A percentile compares a stretch with the other conserved stretches of the same genome.
Evolutionary conservation across 2,888 invertebrate species (phyloP).

Genomic region (Xylota segnis): DNA sequence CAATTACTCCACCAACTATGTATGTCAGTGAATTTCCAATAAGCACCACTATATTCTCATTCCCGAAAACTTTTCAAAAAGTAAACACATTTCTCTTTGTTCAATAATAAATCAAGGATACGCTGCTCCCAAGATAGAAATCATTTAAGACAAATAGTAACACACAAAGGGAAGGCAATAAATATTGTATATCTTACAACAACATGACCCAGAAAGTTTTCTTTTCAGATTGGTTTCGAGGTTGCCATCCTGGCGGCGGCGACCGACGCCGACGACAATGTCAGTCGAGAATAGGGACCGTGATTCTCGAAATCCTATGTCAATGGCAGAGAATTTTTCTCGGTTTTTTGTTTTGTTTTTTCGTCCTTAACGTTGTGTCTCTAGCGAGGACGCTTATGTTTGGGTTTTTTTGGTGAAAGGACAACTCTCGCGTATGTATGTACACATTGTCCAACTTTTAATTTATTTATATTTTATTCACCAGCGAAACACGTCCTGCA

Average conservation of each 20-base stretch:
- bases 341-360: neutral
- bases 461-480: slow-evolving; percentile 47
- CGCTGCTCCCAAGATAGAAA: slow-evolving; percentile 17
- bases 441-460: slow-evolving; percentile 30
- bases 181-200: slow-evolving; percentile 27
- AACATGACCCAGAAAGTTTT: slow-evolving; percentile 48
- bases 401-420: neutral
- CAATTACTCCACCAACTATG: neutral
- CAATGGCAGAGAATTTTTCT: slow-evolving; percentile 17
- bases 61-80: neutral
- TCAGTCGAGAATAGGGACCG: neutral
- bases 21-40: neutral
- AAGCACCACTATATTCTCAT: neutral
- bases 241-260: slow-evolving; percentile 2
- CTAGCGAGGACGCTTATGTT: slow-evolving; percentile 5
- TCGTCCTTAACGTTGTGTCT: neutral
- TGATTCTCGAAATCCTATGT: slow-evolving; percentile 34
- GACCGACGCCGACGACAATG: neutral
- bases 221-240: slow-evolving; percentile 1
- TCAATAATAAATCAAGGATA: slow-evolving; percentile 31
- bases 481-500: slow-evolving; percentile 29
- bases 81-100: slow-evolving; percentile 25
- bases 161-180: slow-evolving; percentile 21
- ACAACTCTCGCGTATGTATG: neutral
- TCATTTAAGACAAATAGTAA: slow-evolving; percentile 31